Percentiles rank a stretch among this genome's conserved stretches.
These are phyloP conservation scores for Numenius arquata DNA, from an alignment of 2,113 vertebrate genomes.

Conservation along the genomic window DNA sequence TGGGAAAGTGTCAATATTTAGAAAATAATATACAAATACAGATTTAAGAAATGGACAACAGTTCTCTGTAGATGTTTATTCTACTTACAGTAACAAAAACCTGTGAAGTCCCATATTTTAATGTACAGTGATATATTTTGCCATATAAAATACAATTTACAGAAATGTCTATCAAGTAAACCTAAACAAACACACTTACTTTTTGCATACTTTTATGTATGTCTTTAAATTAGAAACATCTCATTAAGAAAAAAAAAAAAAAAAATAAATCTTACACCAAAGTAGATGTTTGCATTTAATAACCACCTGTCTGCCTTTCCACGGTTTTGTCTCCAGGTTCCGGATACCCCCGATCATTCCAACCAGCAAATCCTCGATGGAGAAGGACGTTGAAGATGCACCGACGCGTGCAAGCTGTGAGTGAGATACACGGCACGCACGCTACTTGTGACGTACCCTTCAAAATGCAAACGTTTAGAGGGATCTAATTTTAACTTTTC, in stretches of 20 bases:
- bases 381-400: constrained; percentile 8
- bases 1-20: not conserved
- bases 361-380: not conserved
- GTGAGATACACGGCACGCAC: not conserved
- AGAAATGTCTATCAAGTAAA: constrained; percentile 73
- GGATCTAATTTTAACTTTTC: constrained; percentile 30
- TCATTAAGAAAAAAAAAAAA: constrained; percentile 48
- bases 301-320: not conserved
- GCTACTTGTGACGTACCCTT: constrained; percentile 8
- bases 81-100: constrained; percentile 80
- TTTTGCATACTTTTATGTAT: constrained; percentile 71
- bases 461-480: constrained; percentile 15
- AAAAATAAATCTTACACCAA: constrained; percentile 36
- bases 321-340: not conserved
- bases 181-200: constrained; percentile 74
- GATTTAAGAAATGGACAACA: not conserved
- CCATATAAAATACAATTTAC: constrained; percentile 81
- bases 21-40: not conserved
- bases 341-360: not conserved
- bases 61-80: constrained; percentile 76
- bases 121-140: constrained; percentile 76
- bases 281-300: constrained; percentile 47
- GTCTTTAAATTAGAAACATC: constrained; percentile 77
- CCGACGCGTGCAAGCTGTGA: not conserved
- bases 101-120: constrained; percentile 67